Evolutionary conservation across 2,113 vertebrate genomes (phyloP).

Genomic region (Neolamprologus falcicula): DNA sequence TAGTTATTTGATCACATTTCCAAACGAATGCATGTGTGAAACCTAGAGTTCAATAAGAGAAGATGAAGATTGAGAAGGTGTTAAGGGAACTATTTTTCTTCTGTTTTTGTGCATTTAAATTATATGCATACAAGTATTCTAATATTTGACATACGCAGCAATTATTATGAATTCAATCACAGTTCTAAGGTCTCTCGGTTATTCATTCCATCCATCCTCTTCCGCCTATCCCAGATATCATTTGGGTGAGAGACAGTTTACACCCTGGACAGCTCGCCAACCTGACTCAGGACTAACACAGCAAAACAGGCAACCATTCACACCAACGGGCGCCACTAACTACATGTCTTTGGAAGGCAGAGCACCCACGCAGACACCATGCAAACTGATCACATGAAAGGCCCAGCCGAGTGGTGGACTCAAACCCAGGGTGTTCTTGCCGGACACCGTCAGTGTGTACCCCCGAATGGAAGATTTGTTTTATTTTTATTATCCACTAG

Average conservation of each 20-base stretch:
- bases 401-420: background rate
- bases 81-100: background rate
- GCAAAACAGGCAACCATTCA: background rate
- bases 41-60: background rate
- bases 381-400: background rate
- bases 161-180: background rate
- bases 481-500: background rate
- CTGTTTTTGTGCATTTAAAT: background rate
- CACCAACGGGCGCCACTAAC: background rate
- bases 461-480: background rate
- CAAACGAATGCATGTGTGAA: background rate
- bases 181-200: background rate
- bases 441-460: background rate
- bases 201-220: background rate
- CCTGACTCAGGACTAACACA: background rate
- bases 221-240: background rate
- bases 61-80: background rate
- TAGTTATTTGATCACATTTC: background rate
- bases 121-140: background rate
- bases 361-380: background rate
- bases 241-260: background rate
- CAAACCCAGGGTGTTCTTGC: background rate
- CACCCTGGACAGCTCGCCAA: background rate
- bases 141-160: background rate
- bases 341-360: background rate